Base-by-base conservation (phyloP, 1,140 invertebrate species). In the Sycophaga agraensis region DNA sequence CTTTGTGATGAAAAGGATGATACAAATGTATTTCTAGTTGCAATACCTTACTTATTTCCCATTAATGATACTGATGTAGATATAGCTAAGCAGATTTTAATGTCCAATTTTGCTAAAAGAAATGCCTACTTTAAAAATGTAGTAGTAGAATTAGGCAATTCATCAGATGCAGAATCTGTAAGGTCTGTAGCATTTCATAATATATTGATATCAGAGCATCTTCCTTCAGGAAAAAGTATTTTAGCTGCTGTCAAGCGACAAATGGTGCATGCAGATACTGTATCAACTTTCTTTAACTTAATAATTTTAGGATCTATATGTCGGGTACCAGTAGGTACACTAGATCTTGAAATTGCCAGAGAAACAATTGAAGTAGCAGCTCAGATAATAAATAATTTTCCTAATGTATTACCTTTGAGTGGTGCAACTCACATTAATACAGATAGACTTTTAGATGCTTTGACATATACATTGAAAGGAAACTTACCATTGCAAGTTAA, bases 21-120 rank as follows among this genome's bases (percentile, higher is more conserved):
- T 17, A 73, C 73, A 0, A 72, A 56, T 6, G 57, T 80, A 4
- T 81, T 81, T 40, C 68, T 88, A 26, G 75, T 81, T 2, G 65
- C 86, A 14, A 66, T 87, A 45, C 85, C 87, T 16, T 84, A 84
- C 66, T 66, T 89, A 17, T 85, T 88, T 67, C 85, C 86, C 7
- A 72, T 70, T 50, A 70, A 76, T 54, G 66, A 82, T n/a, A 69
- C 78, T 34, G 80, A 83, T 51, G 74, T 84, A 16, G 37, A 74
- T 24, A 67, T 83, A 3, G 73, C 83, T 2, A 77, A 81, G 67
- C 67, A 82, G 57, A 80, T 87, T 35, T 65, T 86, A 35, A 65
- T 64, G 21, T 85, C 84, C 0, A 69, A 76, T 8, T 84, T 84
- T 70, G 75, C 82, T 46, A 67, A 69, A 54, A 70, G 80, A 64